phyloP scores from a whole-genome alignment of 2,888 invertebrate genomes.

The Drosophila sordidula region DNA sequence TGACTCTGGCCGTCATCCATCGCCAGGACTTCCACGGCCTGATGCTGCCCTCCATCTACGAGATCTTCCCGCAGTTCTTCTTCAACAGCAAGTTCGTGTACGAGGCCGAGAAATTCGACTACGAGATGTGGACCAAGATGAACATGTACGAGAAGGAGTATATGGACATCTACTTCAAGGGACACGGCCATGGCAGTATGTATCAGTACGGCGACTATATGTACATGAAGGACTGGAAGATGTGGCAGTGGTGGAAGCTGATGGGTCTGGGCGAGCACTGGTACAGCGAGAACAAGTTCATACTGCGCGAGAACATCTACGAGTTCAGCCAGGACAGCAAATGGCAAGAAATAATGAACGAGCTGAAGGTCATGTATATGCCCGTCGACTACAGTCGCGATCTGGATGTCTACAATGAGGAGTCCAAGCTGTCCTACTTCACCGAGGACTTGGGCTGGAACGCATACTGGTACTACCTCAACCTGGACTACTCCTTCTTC shows the following conservation, averaged over 20 bases:
- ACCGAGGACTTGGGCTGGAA: conserved; percentile 90
- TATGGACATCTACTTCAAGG: conserved; percentile 72
- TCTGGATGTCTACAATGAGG: conserved; percentile 85
- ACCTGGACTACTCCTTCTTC: conserved; percentile 89
- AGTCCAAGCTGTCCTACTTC: conserved; percentile 88
- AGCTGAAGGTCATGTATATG: conserved; percentile 77
- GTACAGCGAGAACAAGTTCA: conserved; percentile 68
- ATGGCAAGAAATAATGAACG: conserved; percentile 68
- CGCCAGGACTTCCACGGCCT: conserved; percentile 88
- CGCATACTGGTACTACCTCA: conserved; percentile 88
- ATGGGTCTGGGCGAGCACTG: conserved; percentile 80
- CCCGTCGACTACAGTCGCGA: conserved; percentile 88
- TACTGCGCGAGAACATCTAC: conserved; percentile 77
- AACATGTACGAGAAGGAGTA: conserved; percentile 84
- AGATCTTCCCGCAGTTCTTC: conserved; percentile 90
- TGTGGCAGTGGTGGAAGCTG: conserved; percentile 83
- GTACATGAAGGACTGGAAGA: conserved; percentile 80
- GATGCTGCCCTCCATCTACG: conserved; percentile 89
- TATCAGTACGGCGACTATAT: conserved; percentile 63
- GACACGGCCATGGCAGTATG: conserved; percentile 36
- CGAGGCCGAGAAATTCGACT: conserved; percentile 87
- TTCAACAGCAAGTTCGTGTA: conserved; percentile 89
- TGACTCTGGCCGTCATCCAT: conserved; percentile 88
- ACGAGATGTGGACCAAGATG: conserved; percentile 84
- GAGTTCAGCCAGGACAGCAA: conserved; percentile 69